A percentile compares a stretch with the other conserved stretches of the same genome.
Conservation (phyloP, 2,797 vertebrate species). For the Tokudaia muenninki region DNA sequence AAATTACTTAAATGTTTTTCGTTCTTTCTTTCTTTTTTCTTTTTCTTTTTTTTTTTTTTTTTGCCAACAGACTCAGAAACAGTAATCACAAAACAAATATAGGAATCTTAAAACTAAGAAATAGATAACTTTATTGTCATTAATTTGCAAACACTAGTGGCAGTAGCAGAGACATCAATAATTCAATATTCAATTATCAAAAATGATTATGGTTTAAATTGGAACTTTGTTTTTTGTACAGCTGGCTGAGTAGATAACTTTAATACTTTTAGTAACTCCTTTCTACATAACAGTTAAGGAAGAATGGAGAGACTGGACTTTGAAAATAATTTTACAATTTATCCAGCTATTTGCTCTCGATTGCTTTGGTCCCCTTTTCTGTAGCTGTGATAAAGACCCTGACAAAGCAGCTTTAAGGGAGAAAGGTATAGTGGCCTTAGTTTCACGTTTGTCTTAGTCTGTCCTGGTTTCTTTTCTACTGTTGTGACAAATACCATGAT, state of each 20-base stretch:
- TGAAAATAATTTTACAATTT: background rate
- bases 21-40: background rate
- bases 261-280: constrained; percentile 1
- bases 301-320: background rate
- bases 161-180: background rate
- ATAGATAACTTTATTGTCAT: background rate
- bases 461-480: background rate
- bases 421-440: background rate
- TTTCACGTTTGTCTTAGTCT: too few species aligned
- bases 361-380: background rate
- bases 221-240: background rate
- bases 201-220: background rate
- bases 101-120: background rate
- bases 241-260: background rate
- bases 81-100: background rate
- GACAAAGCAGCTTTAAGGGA: background rate
- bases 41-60: background rate
- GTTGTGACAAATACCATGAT: background rate
- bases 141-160: background rate
- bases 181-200: background rate
- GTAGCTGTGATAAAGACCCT: background rate
- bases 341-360: background rate
- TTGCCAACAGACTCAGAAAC: background rate
- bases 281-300: background rate
- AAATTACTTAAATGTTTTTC: constrained; percentile 14